Percentiles rank a stretch among this genome's conserved stretches.
phyloP scores from a whole-genome alignment of 2,888 invertebrate species.

The Osmoderma eremita region DNA sequence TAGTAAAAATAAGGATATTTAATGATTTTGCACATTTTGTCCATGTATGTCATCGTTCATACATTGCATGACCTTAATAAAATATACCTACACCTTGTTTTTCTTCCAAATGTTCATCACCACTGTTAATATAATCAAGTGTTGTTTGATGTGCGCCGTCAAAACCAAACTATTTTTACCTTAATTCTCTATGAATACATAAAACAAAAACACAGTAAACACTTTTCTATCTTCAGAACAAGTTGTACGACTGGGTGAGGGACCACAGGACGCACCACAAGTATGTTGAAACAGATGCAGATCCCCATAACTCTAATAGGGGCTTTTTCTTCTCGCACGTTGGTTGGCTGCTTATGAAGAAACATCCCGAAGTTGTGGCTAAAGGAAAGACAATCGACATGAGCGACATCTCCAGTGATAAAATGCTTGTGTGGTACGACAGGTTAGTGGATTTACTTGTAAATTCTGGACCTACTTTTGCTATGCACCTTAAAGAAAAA shows the following conservation, averaged over 20 bases:
- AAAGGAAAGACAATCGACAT: constrained; percentile 85
- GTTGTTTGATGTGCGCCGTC: too few relatives aligned
- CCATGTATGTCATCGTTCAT: too few relatives aligned
- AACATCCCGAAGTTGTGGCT: constrained; percentile 84
- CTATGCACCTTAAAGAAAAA: constrained; percentile 48
- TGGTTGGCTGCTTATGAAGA: constrained; percentile 91
- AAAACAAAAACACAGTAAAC: not conserved
- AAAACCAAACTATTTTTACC: too few relatives aligned
- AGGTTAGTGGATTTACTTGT: constrained; percentile 66
- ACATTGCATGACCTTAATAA: too few relatives aligned
- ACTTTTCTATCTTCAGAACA: constrained; percentile 66
- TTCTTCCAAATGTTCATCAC: too few relatives aligned
- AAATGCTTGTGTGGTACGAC: constrained; percentile 80
- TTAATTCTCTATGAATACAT: not conserved
- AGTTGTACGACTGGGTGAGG: constrained; percentile 77
- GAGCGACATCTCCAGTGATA: constrained; percentile 81
- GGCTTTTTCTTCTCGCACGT: constrained; percentile 95
- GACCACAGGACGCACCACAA: constrained; percentile 83
- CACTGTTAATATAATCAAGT: too few relatives aligned
- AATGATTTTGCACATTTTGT: too few relatives aligned
- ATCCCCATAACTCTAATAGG: constrained; percentile 82
- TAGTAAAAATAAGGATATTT: too few relatives aligned
- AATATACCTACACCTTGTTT: too few relatives aligned
- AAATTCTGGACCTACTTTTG: not conserved
- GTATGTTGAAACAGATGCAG: constrained; percentile 80